These are phyloP conservation scores for Manis crassicaudata DNA, from an alignment of 2,797 vertebrate genomes.

Conservation along the genomic window DNA sequence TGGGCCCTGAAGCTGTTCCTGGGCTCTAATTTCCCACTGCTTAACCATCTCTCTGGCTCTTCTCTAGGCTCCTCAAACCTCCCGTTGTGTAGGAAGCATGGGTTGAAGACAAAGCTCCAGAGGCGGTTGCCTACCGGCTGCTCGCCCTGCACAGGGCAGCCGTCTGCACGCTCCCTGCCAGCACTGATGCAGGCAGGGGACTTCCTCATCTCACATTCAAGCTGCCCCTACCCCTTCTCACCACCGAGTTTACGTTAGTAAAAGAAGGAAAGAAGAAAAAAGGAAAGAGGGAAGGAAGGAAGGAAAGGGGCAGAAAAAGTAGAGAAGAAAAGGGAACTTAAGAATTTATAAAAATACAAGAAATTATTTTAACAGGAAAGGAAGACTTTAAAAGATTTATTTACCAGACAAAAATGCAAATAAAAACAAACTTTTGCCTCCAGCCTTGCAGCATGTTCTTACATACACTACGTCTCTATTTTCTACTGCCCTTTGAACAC, in stretches of 20 bases:
- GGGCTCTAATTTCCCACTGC: not conserved
- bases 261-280: not conserved
- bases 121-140: not conserved
- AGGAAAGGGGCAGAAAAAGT: not conserved
- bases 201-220: conserved; percentile 30
- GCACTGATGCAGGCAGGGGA: not conserved
- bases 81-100: not conserved
- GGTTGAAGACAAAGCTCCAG: not conserved
- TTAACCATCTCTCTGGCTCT: not conserved
- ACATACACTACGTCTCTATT: not conserved
- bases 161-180: not conserved
- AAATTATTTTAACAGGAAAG: conserved; percentile 38
- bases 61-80: not conserved
- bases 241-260: not conserved
- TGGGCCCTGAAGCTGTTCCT: not conserved
- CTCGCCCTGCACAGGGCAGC: not conserved
- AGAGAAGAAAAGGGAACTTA: not conserved
- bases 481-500: not conserved
- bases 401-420: not conserved
- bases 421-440: not conserved
- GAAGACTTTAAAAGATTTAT: conserved; percentile 7
- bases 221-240: not conserved
- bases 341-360: conserved; percentile 31
- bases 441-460: not conserved
- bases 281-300: not conserved